These are phyloP conservation scores for Agapetus fuscipes DNA, from an alignment of 2,888 invertebrate species.

Conservation along the genomic window DNA sequence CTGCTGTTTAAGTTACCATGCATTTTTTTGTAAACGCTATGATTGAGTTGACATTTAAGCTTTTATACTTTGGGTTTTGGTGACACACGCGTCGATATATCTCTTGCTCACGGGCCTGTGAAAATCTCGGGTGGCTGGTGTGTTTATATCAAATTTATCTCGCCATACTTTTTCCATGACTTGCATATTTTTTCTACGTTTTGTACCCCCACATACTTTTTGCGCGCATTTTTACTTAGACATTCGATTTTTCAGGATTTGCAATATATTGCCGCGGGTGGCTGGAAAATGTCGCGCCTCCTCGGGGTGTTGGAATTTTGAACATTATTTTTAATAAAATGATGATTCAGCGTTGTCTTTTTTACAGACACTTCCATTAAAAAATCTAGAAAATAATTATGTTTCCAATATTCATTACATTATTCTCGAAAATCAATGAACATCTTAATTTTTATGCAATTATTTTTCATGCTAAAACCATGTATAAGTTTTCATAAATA, in stretches of 20 bases:
- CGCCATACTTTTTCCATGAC: slow-evolving; percentile 20
- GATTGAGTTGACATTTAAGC: too few relatives aligned
- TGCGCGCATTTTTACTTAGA: slow-evolving; percentile 8
- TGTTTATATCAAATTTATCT: slow-evolving; percentile 22
- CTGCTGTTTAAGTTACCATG: too few relatives aligned
- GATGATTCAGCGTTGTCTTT: slow-evolving; percentile 15
- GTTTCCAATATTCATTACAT: too few relatives aligned
- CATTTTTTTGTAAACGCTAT: too few relatives aligned
- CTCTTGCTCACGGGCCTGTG: slow-evolving; percentile 18
- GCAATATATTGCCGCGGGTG: too few relatives aligned
- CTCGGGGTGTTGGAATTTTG: not conserved
- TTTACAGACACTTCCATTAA: too few relatives aligned
- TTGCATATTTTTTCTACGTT: slow-evolving; percentile 16
- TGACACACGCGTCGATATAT: slow-evolving; percentile 20
- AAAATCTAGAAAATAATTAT: too few relatives aligned
- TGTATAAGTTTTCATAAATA: too few relatives aligned
- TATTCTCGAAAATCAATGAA: too few relatives aligned
- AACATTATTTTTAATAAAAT: slow-evolving; percentile 11
- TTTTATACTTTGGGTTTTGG: too few relatives aligned
- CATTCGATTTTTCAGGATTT: slow-evolving; percentile 20
- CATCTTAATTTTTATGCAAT: too few relatives aligned
- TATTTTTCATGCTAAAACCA: too few relatives aligned
- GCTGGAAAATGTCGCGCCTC: not conserved
- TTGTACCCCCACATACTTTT: not conserved
- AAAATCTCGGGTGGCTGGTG: slow-evolving; percentile 14